phyloP scores from a whole-genome alignment of 2,113 vertebrate species.

The Ranitomeya variabilis region DNA sequence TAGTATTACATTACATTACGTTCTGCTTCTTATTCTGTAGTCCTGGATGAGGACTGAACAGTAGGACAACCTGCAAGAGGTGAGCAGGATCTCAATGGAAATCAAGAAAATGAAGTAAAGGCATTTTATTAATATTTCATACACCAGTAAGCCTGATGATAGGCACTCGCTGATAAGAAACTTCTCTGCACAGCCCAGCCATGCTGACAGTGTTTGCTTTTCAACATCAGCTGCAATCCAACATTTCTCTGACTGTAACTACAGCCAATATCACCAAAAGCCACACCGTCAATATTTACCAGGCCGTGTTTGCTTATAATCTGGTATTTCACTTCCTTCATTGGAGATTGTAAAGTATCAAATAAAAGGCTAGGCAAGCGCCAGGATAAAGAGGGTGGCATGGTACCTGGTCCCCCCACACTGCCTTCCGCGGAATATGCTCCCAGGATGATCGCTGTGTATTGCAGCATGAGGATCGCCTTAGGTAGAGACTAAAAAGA shows the following conservation, averaged over 20 bases:
- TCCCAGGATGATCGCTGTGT: too few relatives aligned
- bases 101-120: too few relatives aligned
- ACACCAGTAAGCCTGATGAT: neutral
- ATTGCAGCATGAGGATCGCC: too few relatives aligned
- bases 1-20: too few relatives aligned
- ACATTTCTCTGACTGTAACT: neutral
- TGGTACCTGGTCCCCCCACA: too few relatives aligned
- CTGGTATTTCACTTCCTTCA: conserved; percentile 20
- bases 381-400: neutral
- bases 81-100: too few relatives aligned
- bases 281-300: conserved; percentile 15
- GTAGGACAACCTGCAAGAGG: neutral
- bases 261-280: neutral
- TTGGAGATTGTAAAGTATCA: neutral
- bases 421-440: too few relatives aligned
- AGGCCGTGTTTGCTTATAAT: conserved; percentile 43
- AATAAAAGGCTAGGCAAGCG: neutral
- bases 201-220: conserved; percentile 18
- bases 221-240: conserved; percentile 10
- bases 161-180: neutral
- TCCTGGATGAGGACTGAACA: neutral
- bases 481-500: too few relatives aligned
- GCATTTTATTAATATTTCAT: neutral
- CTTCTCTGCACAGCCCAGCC: too few relatives aligned
- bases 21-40: too few relatives aligned